These are phyloP conservation scores for Xylophagus ater DNA, from an alignment of 2,888 invertebrate genomes.

Conservation along the genomic window DNA sequence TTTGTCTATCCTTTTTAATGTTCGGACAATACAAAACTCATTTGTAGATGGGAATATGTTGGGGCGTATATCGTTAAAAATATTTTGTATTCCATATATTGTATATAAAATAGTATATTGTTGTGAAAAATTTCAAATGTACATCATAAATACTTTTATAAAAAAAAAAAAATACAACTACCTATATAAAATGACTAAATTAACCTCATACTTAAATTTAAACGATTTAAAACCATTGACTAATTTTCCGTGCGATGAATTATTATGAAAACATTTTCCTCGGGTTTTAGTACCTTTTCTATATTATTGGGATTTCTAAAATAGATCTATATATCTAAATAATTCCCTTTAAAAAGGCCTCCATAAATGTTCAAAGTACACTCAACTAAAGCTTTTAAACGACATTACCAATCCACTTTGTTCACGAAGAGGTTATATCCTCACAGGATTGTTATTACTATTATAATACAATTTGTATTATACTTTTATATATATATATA, in stretches of 20 bases:
- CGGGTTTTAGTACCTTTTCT: constrained; percentile 23
- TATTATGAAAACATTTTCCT: constrained; percentile 23
- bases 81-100: too few relatives aligned
- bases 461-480: neutral
- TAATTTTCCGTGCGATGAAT: constrained; percentile 23
- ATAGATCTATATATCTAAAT: neutral
- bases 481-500: too few relatives aligned
- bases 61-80: constrained; percentile 9
- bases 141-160: too few relatives aligned
- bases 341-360: neutral
- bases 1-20: neutral
- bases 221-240: constrained; percentile 21
- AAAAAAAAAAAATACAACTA: too few relatives aligned
- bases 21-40: neutral
- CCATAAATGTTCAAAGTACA: constrained; percentile 1
- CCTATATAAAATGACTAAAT: neutral
- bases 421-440: neutral
- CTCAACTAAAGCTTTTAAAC: neutral
- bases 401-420: neutral
- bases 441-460: neutral
- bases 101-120: too few relatives aligned
- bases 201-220: neutral
- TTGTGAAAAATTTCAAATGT: too few relatives aligned
- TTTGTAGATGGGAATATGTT: constrained; percentile 12
- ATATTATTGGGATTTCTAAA: neutral